Conservation (phyloP, 2,888 invertebrate genomes). For the Hyppa rectilinea region DNA sequence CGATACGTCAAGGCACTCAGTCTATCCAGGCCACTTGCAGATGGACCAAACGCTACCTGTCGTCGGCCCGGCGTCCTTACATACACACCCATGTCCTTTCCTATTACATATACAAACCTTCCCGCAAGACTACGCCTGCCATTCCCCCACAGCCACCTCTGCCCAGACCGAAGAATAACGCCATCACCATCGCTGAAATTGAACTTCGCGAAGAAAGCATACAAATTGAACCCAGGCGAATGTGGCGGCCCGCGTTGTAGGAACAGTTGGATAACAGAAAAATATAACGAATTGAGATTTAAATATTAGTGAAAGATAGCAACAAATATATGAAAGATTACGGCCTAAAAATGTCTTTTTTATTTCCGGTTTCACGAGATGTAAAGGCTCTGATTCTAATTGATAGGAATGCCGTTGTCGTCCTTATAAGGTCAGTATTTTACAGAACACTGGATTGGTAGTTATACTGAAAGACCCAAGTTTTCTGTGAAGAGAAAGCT, state of each 20-base stretch:
- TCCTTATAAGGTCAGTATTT: neutral
- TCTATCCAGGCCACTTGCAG: neutral
- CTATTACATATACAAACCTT: neutral
- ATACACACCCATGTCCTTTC: neutral
- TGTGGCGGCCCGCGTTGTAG: neutral
- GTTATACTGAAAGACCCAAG: neutral
- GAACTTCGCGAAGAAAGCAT: neutral
- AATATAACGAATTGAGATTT: too few species aligned
- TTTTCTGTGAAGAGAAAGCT: neutral
- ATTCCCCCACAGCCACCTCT: neutral
- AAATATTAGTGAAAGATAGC: neutral
- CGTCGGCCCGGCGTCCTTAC: neutral
- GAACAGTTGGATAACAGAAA: slow-evolving; percentile 3
- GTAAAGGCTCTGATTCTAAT: neutral
- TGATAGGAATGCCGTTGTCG: neutral
- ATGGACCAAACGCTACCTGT: neutral
- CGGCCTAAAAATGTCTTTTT: slow-evolving; percentile 5
- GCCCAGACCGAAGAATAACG: neutral
- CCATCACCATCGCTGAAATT: neutral
- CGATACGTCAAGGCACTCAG: neutral
- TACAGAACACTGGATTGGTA: neutral
- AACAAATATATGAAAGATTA: neutral
- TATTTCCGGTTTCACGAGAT: neutral
- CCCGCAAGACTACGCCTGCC: slow-evolving; percentile 8
- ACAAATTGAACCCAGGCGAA: neutral